Evolutionary conservation across 2,888 invertebrate species (phyloP).

Genomic region (Pyralis farinalis): DNA sequence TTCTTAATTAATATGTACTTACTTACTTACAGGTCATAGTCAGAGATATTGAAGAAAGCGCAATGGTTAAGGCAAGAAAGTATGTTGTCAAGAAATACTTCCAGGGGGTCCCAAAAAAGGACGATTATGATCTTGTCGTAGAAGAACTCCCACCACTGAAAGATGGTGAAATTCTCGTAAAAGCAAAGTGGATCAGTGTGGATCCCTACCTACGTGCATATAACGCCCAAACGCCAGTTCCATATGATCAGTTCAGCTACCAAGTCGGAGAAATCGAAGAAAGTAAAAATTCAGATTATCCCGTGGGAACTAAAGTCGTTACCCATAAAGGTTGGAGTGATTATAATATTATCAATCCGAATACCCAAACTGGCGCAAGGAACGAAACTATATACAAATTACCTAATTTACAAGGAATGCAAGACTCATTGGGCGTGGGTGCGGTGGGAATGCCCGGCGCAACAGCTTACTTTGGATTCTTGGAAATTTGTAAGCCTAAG

Average conservation of each 20-base stretch:
- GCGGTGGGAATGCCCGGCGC: constrained; percentile 85
- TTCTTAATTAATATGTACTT: too few species aligned
- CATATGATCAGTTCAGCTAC: constrained; percentile 36
- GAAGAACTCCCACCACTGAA: constrained; percentile 75
- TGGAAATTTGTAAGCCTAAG: constrained; percentile 85
- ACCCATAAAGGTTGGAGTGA: constrained; percentile 85
- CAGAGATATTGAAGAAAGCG: neutral
- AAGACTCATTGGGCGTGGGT: constrained; percentile 81
- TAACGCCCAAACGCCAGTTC: constrained; percentile 13
- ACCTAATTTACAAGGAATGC: constrained; percentile 73
- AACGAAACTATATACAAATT: constrained; percentile 43
- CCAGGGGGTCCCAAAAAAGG: constrained; percentile 54
- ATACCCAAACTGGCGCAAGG: constrained; percentile 14
- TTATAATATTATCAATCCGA: constrained; percentile 46
- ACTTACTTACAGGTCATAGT: too few species aligned
- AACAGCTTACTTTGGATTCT: constrained; percentile 86
- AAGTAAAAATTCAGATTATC: constrained; percentile 80
- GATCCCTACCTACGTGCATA: constrained; percentile 18
- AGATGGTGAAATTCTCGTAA: constrained; percentile 55
- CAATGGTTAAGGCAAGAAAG: neutral
- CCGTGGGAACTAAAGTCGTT: constrained; percentile 81
- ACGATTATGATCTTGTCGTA: constrained; percentile 76
- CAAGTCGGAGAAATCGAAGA: constrained; percentile 69
- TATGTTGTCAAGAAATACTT: neutral
- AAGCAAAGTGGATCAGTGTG: constrained; percentile 17